Evolutionary conservation across 2,113 vertebrate genomes (phyloP).

Genomic region (Lota lota): DNA sequence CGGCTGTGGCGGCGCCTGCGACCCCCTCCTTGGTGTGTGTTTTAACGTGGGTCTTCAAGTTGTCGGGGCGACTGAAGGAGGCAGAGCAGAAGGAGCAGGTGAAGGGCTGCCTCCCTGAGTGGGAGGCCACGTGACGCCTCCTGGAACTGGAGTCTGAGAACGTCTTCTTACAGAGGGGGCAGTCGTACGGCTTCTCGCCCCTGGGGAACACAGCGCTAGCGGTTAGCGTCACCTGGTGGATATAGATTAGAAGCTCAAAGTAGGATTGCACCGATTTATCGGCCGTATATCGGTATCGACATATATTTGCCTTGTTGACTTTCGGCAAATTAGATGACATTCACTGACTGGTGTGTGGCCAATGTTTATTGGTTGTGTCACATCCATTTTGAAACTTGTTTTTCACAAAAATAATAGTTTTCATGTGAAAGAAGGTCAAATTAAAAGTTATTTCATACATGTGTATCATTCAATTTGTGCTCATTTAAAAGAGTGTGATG

Average conservation of each 20-base stretch:
- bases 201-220: constrained; percentile 63
- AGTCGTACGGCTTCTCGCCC: constrained; percentile 93
- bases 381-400: too few relatives aligned
- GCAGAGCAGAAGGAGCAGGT: constrained; percentile 85
- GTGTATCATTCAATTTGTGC: too few relatives aligned
- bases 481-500: too few relatives aligned
- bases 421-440: too few relatives aligned
- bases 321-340: too few relatives aligned
- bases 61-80: constrained; percentile 91
- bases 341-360: too few relatives aligned
- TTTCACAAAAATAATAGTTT: too few relatives aligned
- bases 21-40: constrained; percentile 86
- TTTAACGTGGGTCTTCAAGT: constrained; percentile 89
- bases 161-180: constrained; percentile 85
- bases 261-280: not conserved
- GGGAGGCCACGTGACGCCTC: constrained; percentile 87
- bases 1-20: constrained; percentile 17
- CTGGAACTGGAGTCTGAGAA: constrained; percentile 93
- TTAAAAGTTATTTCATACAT: too few relatives aligned
- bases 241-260: not conserved
- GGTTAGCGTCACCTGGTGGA: not conserved
- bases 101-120: constrained; percentile 92
- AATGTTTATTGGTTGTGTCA: too few relatives aligned
- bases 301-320: too few relatives aligned
- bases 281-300: not conserved